These are phyloP conservation scores for Cyanoderma ruficeps DNA, from an alignment of 2,113 vertebrate species.

Conservation along the genomic window DNA sequence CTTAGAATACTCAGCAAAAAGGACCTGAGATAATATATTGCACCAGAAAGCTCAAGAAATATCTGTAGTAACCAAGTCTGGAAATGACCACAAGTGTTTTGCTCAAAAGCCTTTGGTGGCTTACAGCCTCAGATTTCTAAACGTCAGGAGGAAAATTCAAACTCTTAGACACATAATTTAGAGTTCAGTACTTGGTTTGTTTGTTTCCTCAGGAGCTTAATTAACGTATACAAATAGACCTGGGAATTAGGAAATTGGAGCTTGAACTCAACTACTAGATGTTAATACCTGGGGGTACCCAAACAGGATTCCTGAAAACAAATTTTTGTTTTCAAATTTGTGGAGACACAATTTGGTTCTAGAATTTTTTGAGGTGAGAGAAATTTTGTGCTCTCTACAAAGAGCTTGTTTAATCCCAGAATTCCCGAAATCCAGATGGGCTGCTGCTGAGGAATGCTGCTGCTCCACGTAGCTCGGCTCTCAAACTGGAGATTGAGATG, in stretches of 20 bases:
- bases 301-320: background rate
- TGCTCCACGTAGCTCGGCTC: background rate
- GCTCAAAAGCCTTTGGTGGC: background rate
- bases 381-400: background rate
- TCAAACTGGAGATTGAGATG: background rate
- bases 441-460: background rate
- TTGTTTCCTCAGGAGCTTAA: background rate
- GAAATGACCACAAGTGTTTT: background rate
- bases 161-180: background rate
- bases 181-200: background rate
- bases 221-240: background rate
- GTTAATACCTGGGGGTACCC: background rate
- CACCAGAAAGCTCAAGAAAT: background rate
- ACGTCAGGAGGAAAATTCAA: background rate
- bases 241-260: background rate
- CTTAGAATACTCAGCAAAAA: background rate
- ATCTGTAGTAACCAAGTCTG: background rate
- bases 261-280: background rate
- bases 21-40: background rate
- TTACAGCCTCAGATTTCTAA: background rate
- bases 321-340: too few species aligned
- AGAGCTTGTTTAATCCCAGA: background rate
- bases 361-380: background rate
- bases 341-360: background rate
- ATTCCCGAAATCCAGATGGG: background rate